These are phyloP conservation scores for Dasyurus viverrinus DNA, from an alignment of 2,113 vertebrate species.

Conservation along the genomic window DNA sequence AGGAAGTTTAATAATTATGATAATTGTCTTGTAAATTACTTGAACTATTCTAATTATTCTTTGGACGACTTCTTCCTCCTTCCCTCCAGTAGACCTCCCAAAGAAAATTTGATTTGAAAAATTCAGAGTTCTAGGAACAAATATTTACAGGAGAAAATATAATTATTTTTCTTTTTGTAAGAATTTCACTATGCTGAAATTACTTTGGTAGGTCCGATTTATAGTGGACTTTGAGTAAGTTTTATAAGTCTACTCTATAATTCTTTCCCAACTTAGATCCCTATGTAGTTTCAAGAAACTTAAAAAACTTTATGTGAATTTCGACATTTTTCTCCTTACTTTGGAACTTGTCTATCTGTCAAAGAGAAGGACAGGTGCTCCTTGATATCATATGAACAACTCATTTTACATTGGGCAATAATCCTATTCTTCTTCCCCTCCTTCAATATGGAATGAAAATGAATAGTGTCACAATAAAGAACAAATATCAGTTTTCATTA, in stretches of 20 bases:
- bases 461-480: constrained; percentile 37
- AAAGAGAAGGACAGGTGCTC: constrained; percentile 54
- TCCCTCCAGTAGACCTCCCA: constrained; percentile 25
- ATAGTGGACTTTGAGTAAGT: constrained; percentile 56
- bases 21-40: not conserved
- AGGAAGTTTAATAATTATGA: constrained; percentile 11
- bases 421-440: not conserved
- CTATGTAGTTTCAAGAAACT: constrained; percentile 50
- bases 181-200: constrained; percentile 63
- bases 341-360: constrained; percentile 22
- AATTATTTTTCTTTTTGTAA: constrained; percentile 64
- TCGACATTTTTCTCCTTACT: constrained; percentile 39
- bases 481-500: not conserved
- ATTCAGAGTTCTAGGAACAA: constrained; percentile 62
- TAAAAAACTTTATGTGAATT: constrained; percentile 45
- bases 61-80: not conserved
- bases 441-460: constrained; percentile 43
- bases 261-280: constrained; percentile 61
- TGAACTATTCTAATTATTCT: not conserved
- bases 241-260: constrained; percentile 71
- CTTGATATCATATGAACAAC: constrained; percentile 19
- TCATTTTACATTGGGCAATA: constrained; percentile 30
- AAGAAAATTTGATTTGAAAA: constrained; percentile 57
- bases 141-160: constrained; percentile 67
- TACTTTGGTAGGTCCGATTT: constrained; percentile 52